Evolutionary conservation across 1,140 invertebrate genomes (phyloP).

Genomic region (Brachionus manjavacas): DNA sequence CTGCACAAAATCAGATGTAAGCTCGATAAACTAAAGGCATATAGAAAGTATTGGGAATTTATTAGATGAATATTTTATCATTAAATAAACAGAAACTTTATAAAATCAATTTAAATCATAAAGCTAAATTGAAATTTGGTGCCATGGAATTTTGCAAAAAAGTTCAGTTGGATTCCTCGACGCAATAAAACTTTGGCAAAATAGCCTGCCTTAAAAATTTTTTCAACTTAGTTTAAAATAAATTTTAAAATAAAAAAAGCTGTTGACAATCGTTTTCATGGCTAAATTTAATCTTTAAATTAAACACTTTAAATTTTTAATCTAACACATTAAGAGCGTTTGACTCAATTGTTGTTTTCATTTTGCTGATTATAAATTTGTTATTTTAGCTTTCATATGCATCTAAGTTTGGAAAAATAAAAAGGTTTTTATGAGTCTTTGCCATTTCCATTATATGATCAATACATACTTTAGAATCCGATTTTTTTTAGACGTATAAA

Average conservation of each 20-base stretch:
- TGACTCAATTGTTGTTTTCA: not conserved
- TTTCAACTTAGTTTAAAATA: not conserved
- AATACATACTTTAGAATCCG: not conserved
- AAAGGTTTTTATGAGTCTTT: not conserved
- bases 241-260: not conserved
- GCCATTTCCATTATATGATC: not conserved
- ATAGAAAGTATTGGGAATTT: not conserved
- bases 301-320: not conserved
- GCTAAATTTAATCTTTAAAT: not conserved
- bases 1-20: not conserved
- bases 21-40: not conserved
- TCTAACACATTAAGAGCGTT: not conserved
- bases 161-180: not conserved
- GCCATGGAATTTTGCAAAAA: not conserved
- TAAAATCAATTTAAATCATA: not conserved
- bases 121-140: not conserved
- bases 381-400: not conserved
- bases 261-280: not conserved
- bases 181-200: not conserved
- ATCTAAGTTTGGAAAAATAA: not conserved
- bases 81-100: slow-evolving; percentile 26
- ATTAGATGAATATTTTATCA: slow-evolving; percentile 19
- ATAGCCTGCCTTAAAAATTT: not conserved
- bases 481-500: slow-evolving; percentile 9
- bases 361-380: not conserved